phyloP scores from a whole-genome alignment of 1,140 invertebrate genomes.

The Atta texana region DNA sequence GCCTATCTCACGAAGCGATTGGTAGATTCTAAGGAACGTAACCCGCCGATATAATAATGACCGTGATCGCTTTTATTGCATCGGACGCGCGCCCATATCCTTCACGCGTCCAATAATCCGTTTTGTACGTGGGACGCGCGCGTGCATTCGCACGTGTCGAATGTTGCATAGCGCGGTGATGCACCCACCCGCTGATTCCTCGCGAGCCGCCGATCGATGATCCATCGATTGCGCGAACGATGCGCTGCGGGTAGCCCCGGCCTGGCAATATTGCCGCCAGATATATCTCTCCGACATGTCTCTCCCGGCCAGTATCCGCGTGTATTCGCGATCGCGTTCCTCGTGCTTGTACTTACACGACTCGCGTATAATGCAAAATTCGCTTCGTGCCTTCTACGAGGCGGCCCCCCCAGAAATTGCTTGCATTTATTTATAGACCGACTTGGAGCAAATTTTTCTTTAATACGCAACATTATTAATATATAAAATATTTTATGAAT shows the following conservation, averaged over 20 bases:
- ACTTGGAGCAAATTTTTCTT: neutral
- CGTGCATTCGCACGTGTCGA: slow-evolving; percentile 46
- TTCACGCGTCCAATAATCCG: slow-evolving; percentile 53
- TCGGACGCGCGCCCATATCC: slow-evolving; percentile 61
- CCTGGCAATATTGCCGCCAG: slow-evolving; percentile 67
- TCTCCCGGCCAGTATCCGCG: slow-evolving; percentile 66
- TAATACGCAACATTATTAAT: neutral
- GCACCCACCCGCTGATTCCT: slow-evolving; percentile 68
- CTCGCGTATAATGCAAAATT: slow-evolving; percentile 25
- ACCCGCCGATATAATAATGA: slow-evolving; percentile 58
- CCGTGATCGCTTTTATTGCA: slow-evolving; percentile 64
- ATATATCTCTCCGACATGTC: slow-evolving; percentile 67
- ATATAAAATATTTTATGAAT: neutral
- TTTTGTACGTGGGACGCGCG: slow-evolving; percentile 45
- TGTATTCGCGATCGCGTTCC: slow-evolving; percentile 58
- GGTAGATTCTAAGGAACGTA: slow-evolving; percentile 23
- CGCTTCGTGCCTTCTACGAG: neutral
- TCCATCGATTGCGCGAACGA: slow-evolving; percentile 76
- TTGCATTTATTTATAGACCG: neutral
- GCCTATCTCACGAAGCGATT: neutral
- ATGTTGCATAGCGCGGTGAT: slow-evolving; percentile 50
- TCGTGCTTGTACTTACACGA: slow-evolving; percentile 59
- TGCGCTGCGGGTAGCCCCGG: slow-evolving; percentile 69
- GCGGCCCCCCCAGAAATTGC: neutral
- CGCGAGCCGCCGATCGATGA: slow-evolving; percentile 70